These are phyloP conservation scores for Takifugu flavidus DNA, from an alignment of 2,113 vertebrate species.

Conservation along the genomic window DNA sequence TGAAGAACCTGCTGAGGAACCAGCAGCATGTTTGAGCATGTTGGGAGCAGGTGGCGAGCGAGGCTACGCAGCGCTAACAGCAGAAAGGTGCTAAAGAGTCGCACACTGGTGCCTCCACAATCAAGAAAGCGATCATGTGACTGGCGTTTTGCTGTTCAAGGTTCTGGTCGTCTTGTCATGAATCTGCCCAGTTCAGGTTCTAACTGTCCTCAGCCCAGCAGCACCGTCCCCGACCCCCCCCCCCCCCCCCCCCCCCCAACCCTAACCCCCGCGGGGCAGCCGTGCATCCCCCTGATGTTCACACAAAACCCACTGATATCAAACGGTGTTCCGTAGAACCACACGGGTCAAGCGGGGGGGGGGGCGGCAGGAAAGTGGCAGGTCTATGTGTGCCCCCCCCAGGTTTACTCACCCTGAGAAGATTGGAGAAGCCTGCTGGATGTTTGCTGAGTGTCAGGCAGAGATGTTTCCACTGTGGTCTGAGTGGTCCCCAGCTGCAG, in stretches of 20 bases:
- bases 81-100: too few relatives aligned
- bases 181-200: conserved; percentile 37
- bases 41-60: too few relatives aligned
- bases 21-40: conserved; percentile 1
- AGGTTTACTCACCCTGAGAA: conserved; percentile 57
- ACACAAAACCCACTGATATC: too few relatives aligned
- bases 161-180: conserved; percentile 3
- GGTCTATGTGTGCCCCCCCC: too few relatives aligned
- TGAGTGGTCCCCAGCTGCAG: conserved; percentile 49
- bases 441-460: conserved; percentile 37
- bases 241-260: conserved; percentile 37
- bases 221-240: conserved; percentile 18
- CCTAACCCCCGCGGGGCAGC: conserved; percentile 10
- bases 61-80: too few relatives aligned
- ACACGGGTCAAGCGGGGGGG: too few relatives aligned
- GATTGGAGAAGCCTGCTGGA: conserved; percentile 42
- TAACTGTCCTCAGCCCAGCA: conserved; percentile 12
- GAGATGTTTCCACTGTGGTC: conserved; percentile 58
- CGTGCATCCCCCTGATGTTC: background rate
- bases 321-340: too few relatives aligned
- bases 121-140: too few relatives aligned
- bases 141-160: too few relatives aligned
- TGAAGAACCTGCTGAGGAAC: conserved; percentile 14
- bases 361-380: too few relatives aligned
- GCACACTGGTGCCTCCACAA: too few relatives aligned